Evolutionary conservation across 2,888 invertebrate species (phyloP).

Genomic region (Hyalella azteca): DNA sequence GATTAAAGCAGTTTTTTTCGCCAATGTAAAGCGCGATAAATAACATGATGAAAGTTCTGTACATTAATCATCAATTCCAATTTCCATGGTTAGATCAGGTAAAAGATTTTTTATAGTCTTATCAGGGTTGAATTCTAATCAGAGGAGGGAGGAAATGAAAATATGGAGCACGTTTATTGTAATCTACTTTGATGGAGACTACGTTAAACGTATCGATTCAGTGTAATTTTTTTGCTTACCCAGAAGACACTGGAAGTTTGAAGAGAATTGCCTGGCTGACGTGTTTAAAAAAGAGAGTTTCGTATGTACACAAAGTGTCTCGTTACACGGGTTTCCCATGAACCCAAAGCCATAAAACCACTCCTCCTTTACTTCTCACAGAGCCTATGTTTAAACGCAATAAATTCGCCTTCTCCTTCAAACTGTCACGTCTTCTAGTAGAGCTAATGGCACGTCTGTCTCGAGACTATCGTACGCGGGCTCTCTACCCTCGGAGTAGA

Average conservation of each 20-base stretch:
- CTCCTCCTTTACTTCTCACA: neutral
- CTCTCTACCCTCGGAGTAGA: constrained; percentile 21
- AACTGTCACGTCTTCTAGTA: constrained; percentile 23
- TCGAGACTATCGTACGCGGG: neutral
- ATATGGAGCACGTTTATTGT: no score
- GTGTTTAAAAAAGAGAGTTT: constrained; percentile 6
- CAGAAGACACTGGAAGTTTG: neutral
- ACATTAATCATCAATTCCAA: no score
- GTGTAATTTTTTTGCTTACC: no score
- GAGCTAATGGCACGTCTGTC: constrained; percentile 27
- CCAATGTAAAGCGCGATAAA: no score
- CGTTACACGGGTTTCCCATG: constrained; percentile 10
- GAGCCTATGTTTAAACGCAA: constrained; percentile 27
- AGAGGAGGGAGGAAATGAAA: no score
- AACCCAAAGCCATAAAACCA: constrained; percentile 19
- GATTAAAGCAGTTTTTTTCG: no score
- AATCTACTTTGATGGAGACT: no score
- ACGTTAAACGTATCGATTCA: no score
- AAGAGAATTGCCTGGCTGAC: neutral
- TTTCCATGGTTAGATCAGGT: no score
- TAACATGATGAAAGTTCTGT: no score
- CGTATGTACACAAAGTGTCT: neutral
- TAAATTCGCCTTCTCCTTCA: constrained; percentile 33
- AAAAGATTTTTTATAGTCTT: no score
- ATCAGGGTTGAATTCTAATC: no score